Evolutionary conservation across 2,888 invertebrate species (phyloP), one percentile per base, ranked within the genome.

Genomic region (Hydroisotoma schaefferi): DNA sequence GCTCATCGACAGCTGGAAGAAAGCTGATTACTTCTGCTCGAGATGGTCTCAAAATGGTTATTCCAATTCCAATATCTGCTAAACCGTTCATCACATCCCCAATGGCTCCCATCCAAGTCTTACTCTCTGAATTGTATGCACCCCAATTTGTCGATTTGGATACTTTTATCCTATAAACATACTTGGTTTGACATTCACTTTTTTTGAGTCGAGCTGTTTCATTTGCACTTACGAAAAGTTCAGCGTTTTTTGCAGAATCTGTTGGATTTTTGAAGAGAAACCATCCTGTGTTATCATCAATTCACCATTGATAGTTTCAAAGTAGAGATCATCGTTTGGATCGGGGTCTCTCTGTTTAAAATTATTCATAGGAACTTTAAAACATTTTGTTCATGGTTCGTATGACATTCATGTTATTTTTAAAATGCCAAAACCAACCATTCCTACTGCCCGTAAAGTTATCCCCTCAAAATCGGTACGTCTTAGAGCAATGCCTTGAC

Each of bases 311-410:
- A 27, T 18, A 4, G 54, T 52, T n/a, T 40, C 22, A 3, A 20
- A 53, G 22, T 61, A 67, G 18, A 67, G 63, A 29, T 70, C 70
- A 47, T 68, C 67, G 26, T 65, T 64, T 3, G 54, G 28, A 23
- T 68, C 68, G 6, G 48, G 22, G 23, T 70, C 70, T 58, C 67
- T 59, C 66, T 69, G n/a, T n/a, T n/a, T 52, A 37, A 61, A 29
- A 22, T 57, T 18, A 38, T 27, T 18, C 12, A 23, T n/a, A n/a
- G n/a, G n/a, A n/a, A n/a, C n/a, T n/a, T n/a, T n/a, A n/a, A n/a
- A n/a, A n/a, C n/a, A n/a, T n/a, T n/a, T n/a, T n/a, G n/a, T n/a
- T n/a, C n/a, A n/a, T n/a, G n/a, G n/a, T n/a, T n/a, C n/a, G n/a
- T n/a, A n/a, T n/a, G n/a, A n/a, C n/a, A n/a, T n/a, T n/a, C n/a